These are phyloP conservation scores for Subanguina moxae DNA, from an alignment of 1,140 invertebrate genomes.

Conservation along the genomic window DNA sequence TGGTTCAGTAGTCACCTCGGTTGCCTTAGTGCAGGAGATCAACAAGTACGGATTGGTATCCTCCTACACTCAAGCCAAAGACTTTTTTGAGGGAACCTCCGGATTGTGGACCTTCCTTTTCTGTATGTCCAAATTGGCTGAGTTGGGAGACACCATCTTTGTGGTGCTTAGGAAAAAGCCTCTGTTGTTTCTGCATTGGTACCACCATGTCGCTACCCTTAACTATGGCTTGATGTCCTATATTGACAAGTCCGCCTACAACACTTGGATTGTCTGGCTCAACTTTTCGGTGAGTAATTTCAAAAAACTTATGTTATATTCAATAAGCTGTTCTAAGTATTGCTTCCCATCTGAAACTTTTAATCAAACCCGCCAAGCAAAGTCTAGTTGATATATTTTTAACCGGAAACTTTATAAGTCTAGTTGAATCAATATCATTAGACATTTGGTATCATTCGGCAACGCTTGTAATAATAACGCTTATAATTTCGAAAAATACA, in stretches of 20 bases:
- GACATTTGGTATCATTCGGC: neutral
- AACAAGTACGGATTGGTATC: constrained; percentile 66
- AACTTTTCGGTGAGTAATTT: constrained; percentile 72
- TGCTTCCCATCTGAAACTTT: neutral
- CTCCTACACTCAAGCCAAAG: constrained; percentile 63
- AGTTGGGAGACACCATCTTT: constrained; percentile 58
- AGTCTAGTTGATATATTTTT: neutral
- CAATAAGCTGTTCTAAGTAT: neutral
- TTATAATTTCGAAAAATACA: neutral
- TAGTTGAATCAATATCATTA: neutral
- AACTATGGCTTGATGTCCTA: constrained; percentile 90
- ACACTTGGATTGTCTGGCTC: constrained; percentile 95
- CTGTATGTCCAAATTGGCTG: constrained; percentile 56
- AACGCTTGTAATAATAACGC: neutral
- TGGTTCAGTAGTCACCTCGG: constrained; percentile 66
- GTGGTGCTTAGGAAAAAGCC: constrained; percentile 55
- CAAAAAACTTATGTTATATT: neutral
- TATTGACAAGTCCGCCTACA: constrained; percentile 88
- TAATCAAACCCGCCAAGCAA: neutral
- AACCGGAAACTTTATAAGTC: no score
- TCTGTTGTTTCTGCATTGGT: constrained; percentile 60
- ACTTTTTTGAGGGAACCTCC: constrained; percentile 74
- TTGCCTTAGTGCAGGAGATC: constrained; percentile 52
- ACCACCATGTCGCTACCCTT: constrained; percentile 70
- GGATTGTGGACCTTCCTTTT: constrained; percentile 67